A percentile compares a stretch with the other conserved stretches of the same genome.
Conservation (phyloP, 1,140 invertebrate genomes). For the Monochamus saltuarius region DNA sequence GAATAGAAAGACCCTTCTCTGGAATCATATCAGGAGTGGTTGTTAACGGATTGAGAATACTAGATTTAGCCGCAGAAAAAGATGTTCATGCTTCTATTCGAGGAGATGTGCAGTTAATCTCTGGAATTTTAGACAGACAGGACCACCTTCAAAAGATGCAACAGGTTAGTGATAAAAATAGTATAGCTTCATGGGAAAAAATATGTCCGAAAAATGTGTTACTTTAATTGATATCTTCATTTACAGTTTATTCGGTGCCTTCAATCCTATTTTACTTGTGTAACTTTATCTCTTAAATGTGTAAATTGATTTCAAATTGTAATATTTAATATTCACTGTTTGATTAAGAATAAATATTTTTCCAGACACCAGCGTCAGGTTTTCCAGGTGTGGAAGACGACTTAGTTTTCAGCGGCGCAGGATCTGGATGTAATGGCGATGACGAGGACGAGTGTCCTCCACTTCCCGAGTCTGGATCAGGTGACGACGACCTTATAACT, state of each 20-base stretch:
- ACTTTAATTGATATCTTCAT: neutral
- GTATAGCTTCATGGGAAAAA: no score
- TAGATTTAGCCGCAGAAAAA: slow-evolving; percentile 82
- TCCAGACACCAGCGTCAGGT: slow-evolving; percentile 80
- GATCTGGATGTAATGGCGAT: slow-evolving; percentile 82
- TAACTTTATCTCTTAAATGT: neutral
- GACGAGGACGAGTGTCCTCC: slow-evolving; percentile 85
- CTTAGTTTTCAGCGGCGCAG: slow-evolving; percentile 84
- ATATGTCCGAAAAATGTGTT: neutral
- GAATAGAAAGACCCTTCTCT: slow-evolving; percentile 76
- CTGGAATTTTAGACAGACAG: slow-evolving; percentile 71
- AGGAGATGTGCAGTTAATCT: slow-evolving; percentile 72
- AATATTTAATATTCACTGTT: neutral
- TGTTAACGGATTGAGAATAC: slow-evolving; percentile 79
- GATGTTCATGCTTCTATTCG: slow-evolving; percentile 72
- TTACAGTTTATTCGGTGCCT: neutral
- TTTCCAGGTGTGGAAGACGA: slow-evolving; percentile 79
- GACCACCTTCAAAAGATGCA: slow-evolving; percentile 77
- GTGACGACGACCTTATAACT: slow-evolving; percentile 87
- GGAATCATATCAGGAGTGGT: slow-evolving; percentile 88
- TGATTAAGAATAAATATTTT: slow-evolving; percentile 14
- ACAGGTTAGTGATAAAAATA: slow-evolving; percentile 60
- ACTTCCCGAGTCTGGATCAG: slow-evolving; percentile 75
- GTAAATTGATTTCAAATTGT: neutral
- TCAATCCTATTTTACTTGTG: neutral